Percentiles rank a stretch among this genome's conserved stretches.
phyloP scores from a whole-genome alignment of 2,797 vertebrate genomes.

The Melanotaenia maccullochi region DNA sequence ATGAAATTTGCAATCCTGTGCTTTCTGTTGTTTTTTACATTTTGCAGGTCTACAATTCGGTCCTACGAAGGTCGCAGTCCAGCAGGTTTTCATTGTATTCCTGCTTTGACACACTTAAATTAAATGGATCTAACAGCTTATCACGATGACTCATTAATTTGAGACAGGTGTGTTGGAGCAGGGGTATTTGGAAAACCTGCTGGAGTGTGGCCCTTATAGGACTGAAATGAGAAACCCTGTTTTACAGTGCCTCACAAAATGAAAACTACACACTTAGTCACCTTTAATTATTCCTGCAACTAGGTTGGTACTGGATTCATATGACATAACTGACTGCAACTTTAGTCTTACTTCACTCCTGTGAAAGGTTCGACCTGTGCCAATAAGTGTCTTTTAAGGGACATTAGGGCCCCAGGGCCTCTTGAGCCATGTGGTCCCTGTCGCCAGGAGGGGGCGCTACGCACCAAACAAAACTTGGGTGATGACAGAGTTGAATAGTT shows the following conservation, averaged over 20 bases:
- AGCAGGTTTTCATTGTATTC: too few relatives aligned
- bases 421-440: constrained; percentile 19
- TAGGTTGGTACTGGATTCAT: neutral
- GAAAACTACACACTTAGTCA: neutral
- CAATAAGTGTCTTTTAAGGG: constrained; percentile 26
- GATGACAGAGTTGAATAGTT: constrained; percentile 8
- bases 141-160: too few relatives aligned
- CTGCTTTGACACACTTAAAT: too few relatives aligned
- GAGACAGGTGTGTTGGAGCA: too few relatives aligned
- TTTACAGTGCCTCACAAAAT: too few relatives aligned
- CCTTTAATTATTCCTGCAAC: neutral
- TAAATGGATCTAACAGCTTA: too few relatives aligned
- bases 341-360: neutral
- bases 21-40: neutral
- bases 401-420: constrained; percentile 67
- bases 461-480: constrained; percentile 50
- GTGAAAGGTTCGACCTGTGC: too few relatives aligned
- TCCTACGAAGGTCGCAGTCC: too few relatives aligned
- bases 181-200: too few relatives aligned
- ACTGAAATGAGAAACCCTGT: too few relatives aligned
- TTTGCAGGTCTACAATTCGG: too few relatives aligned
- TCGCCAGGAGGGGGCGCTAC: constrained; percentile 78
- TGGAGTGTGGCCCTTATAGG: too few relatives aligned
- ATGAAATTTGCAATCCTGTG: neutral
- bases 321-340: neutral